Evolutionary conservation across 1,140 invertebrate species (phyloP), one percentile per base, ranked within the genome.

Genomic region (Atta cephalotes): DNA sequence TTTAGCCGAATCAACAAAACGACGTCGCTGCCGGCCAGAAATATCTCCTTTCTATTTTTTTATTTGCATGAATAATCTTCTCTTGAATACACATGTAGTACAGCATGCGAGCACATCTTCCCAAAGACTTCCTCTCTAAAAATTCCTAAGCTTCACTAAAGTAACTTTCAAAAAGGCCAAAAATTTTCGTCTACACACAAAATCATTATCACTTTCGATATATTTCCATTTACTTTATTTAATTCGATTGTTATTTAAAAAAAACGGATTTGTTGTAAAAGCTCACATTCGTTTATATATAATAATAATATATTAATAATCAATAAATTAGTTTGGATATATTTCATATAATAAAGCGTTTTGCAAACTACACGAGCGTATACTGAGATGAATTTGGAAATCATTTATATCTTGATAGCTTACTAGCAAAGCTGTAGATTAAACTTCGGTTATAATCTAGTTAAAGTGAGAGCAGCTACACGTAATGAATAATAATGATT

Each of bases 81-180:
- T 12, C 9, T 12, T 12, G 39, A 66, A 74, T 82, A 70, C 71
- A 80, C 56, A 45, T 70, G 35, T 81, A 70, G 49, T 71, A 76
- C 65, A 60, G 89, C 89, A 90, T 79, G 89, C 70, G 35, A 68
- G 88, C 88, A 82, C 82, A 78, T n/a, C n/a, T 66, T n/a, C 66
- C 31, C 1, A 56, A 3, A 76, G 51, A 66, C 62, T n/a, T 66
- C 28, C 45, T 62, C 53, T 62, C 56, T 39, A 53, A 68, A 68
- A 76, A 49, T 5, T 49, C 53, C 51, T 31, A 71, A 72, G 53
- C 35, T 45, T 31, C 68, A 49, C 53, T n/a, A 5, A 28, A 12
- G 0, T 49, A 65, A 66, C 45, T 76, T 49, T 25, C n/a, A 25
- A 84, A 84, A 63, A 51, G 70, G 39, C 58, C 56, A 76, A 63